phyloP scores from a whole-genome alignment of 2,113 vertebrate species.

The Colius striatus region DNA sequence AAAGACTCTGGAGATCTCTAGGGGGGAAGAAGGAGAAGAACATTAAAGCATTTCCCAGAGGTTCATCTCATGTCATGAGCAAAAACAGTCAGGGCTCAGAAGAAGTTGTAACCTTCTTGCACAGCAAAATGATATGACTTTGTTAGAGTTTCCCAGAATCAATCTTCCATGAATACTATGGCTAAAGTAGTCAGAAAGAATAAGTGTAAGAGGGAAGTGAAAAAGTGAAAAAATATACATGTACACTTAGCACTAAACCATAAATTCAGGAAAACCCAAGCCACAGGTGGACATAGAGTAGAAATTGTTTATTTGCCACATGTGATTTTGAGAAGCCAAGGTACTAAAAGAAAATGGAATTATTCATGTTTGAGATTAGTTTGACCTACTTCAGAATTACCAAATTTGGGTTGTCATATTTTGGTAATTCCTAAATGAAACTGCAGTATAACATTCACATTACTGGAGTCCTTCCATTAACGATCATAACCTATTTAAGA shows the following conservation, averaged over 20 bases:
- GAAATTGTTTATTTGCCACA: not conserved
- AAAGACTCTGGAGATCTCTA: not conserved
- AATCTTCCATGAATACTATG: slow-evolving; percentile 1
- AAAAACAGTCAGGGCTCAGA: slow-evolving; percentile 20
- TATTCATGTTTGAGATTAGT: not conserved
- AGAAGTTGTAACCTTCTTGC: slow-evolving; percentile 12
- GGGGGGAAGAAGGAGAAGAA: not conserved
- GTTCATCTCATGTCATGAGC: not conserved
- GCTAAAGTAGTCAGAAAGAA: not conserved
- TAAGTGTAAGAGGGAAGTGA: not conserved
- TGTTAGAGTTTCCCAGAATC: slow-evolving; percentile 33
- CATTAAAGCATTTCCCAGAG: slow-evolving; percentile 35
- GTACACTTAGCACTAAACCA: not conserved
- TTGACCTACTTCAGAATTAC: not conserved
- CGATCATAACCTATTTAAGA: not conserved
- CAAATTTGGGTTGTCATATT: not conserved
- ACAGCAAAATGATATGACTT: not conserved
- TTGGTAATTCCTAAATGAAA: not conserved
- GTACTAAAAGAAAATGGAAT: not conserved
- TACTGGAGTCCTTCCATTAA: not conserved
- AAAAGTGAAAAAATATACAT: not conserved
- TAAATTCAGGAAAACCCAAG: not conserved
- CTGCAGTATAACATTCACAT: not conserved
- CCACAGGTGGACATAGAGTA: not conserved
- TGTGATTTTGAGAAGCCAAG: not conserved